phyloP scores from a whole-genome alignment of 2,797 vertebrate species.

The Xenops minutus region DNA sequence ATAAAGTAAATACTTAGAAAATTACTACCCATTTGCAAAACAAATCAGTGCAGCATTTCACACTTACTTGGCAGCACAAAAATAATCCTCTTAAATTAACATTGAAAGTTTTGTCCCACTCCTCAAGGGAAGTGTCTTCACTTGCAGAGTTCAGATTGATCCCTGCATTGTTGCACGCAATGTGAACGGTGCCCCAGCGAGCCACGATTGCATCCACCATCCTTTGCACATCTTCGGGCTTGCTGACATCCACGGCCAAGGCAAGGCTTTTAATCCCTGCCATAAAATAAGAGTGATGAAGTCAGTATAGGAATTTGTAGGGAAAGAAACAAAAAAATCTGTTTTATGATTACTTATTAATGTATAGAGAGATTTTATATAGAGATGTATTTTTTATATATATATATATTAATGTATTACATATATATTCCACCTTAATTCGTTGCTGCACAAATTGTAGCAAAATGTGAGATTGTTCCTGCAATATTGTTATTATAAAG shows the following conservation, averaged over 20 bases:
- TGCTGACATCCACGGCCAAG: conserved; percentile 79
- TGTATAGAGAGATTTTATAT: rapidly evolving
- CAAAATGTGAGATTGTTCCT: background rate
- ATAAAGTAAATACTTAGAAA: background rate
- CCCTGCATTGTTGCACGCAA: conserved; percentile 82
- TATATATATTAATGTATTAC: rapidly evolving
- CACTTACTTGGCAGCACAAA: conserved; percentile 84
- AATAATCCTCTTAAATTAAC: conserved; percentile 84
- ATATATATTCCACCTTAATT: background rate
- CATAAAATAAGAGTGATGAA: background rate
- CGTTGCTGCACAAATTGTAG: background rate
- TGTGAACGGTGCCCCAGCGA: conserved; percentile 79
- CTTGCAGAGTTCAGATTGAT: conserved; percentile 85
- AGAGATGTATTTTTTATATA: background rate
- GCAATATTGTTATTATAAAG: background rate
- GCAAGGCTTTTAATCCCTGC: conserved; percentile 69
- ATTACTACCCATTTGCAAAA: background rate
- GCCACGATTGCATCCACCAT: conserved; percentile 75
- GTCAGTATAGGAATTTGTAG: background rate
- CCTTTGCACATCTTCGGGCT: conserved; percentile 77
- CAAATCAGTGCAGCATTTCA: background rate
- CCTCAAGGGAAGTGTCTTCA: conserved; percentile 79
- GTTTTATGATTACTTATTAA: background rate
- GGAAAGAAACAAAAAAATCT: background rate
- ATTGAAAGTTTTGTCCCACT: conserved; percentile 83